These are phyloP conservation scores for Reticulitermes speratus DNA, from an alignment of 1,140 invertebrate species.

Conservation along the genomic window DNA sequence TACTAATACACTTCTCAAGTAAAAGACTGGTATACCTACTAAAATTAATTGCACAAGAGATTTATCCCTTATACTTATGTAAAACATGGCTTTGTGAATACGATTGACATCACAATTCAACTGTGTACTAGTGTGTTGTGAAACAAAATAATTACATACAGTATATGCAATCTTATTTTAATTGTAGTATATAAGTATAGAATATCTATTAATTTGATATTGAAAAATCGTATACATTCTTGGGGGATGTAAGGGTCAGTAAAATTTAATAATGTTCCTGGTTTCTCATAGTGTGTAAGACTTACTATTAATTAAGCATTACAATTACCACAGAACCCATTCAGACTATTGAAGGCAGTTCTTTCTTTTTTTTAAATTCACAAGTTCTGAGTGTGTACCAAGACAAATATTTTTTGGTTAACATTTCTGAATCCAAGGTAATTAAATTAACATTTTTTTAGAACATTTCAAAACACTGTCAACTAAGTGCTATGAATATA, in stretches of 20 bases:
- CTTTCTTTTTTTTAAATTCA: neutral
- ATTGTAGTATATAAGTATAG: constrained; percentile 28
- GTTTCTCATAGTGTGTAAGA: constrained; percentile 22
- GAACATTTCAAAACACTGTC: too few species aligned
- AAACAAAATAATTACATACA: constrained; percentile 30
- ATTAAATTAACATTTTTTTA: too few species aligned
- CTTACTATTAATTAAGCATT: constrained; percentile 27
- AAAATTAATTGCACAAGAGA: constrained; percentile 27
- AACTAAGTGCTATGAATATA: too few species aligned
- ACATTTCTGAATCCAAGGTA: too few species aligned
- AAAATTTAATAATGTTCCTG: constrained; percentile 22
- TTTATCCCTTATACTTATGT: constrained; percentile 20
- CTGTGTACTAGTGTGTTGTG: constrained; percentile 30
- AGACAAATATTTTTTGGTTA: neutral
- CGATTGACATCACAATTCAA: constrained; percentile 28
- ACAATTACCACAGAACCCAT: neutral
- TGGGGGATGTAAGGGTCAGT: constrained; percentile 24
- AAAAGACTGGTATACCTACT: constrained; percentile 23
- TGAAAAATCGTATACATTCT: constrained; percentile 34
- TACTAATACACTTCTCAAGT: constrained; percentile 25
- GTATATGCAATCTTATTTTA: constrained; percentile 25
- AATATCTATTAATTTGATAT: constrained; percentile 33
- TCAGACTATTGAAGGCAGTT: neutral
- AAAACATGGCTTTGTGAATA: constrained; percentile 28
- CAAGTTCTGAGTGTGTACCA: neutral